Percentiles rank a stretch among this genome's conserved stretches.
Conservation (phyloP, 2,113 vertebrate genomes). For the Sinocyclocheilus grahami region DNA sequence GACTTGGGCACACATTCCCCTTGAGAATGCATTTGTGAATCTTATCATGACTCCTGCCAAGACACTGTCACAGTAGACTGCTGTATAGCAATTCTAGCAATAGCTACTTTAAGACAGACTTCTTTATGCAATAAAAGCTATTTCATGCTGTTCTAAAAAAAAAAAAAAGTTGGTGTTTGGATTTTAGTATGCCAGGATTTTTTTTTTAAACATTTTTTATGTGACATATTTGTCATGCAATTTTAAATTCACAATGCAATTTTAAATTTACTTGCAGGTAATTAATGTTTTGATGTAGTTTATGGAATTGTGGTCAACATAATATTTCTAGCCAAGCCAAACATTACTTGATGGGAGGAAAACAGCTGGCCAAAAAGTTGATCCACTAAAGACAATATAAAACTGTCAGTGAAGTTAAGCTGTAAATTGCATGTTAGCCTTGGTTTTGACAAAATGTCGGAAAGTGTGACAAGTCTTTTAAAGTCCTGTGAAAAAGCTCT, state of each 20-base stretch:
- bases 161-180: too few relatives aligned
- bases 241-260: too few relatives aligned
- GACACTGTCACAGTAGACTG: neutral
- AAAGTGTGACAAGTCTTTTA: neutral
- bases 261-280: neutral
- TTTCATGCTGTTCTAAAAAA: too few relatives aligned
- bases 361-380: neutral
- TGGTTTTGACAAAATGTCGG: neutral
- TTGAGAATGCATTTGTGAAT: conserved; percentile 47
- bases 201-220: too few relatives aligned
- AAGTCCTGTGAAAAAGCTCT: neutral
- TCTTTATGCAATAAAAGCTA: too few relatives aligned
- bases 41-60: conserved; percentile 2
- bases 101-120: neutral
- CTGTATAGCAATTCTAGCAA: conserved; percentile 19
- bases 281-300: neutral
- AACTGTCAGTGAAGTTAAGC: neutral
- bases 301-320: neutral
- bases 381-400: neutral
- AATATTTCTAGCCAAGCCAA: neutral
- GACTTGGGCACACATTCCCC: conserved; percentile 51
- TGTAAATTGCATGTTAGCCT: conserved; percentile 19
- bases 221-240: too few relatives aligned
- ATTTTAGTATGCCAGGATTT: too few relatives aligned
- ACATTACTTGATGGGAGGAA: neutral